Evolutionary conservation across 2,797 vertebrate genomes (phyloP).

Genomic region (Enteromius afrohamiltoni): DNA sequence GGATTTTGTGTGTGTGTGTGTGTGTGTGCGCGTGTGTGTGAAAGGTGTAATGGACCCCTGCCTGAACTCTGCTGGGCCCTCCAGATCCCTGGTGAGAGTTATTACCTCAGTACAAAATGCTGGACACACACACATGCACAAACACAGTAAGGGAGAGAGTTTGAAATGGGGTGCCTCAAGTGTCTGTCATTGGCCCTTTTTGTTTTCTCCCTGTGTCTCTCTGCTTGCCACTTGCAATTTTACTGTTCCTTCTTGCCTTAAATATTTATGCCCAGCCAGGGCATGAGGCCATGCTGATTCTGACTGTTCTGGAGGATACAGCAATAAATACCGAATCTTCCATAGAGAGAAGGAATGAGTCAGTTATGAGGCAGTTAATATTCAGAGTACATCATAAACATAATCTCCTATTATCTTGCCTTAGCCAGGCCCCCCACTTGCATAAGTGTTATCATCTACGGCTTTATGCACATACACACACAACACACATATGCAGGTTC

Average conservation of each 20-base stretch:
- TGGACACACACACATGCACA: constrained; percentile 13
- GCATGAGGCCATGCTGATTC: constrained; percentile 18
- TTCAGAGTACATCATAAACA: constrained; percentile 39
- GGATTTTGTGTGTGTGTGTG: constrained; percentile 40
- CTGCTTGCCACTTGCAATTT: constrained; percentile 16
- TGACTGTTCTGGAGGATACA: constrained; percentile 5
- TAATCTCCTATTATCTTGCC: constrained; percentile 29
- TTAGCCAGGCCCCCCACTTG: constrained; percentile 18
- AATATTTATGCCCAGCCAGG: constrained; percentile 51
- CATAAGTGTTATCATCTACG: background rate
- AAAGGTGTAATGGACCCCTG: constrained; percentile 58
- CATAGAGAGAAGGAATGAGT: constrained; percentile 22
- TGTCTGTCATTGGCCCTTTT: constrained; percentile 32
- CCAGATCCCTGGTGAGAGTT: constrained; percentile 57
- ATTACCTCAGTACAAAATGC: constrained; percentile 53
- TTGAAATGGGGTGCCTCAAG: constrained; percentile 21
- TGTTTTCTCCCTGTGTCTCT: background rate
- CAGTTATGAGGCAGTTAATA: constrained; percentile 13
- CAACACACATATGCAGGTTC: constrained; percentile 2
- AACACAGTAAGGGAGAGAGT: background rate
- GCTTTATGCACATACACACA: constrained; percentile 1
- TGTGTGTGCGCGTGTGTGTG: constrained; percentile 31
- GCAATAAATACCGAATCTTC: constrained; percentile 35
- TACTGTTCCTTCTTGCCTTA: constrained; percentile 43
- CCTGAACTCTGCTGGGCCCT: constrained; percentile 52